Conservation (phyloP, 1,140 invertebrate genomes). For the Temnothorax curvispinosus region DNA sequence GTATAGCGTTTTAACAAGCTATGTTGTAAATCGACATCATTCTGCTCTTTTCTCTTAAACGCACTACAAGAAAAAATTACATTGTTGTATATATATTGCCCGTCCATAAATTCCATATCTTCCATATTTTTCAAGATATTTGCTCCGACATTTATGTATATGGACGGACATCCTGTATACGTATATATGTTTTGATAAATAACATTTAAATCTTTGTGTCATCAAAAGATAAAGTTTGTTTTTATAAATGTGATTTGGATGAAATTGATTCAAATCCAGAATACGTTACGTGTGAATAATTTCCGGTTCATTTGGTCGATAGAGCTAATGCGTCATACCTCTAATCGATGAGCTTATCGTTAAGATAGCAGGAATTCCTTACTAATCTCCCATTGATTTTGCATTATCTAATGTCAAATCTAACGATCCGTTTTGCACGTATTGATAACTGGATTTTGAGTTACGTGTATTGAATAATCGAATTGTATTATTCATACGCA, state of each 20-base stretch:
- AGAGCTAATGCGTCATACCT: background rate
- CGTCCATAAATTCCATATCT: background rate
- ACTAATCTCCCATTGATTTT: background rate
- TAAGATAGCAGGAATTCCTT: constrained; percentile 8
- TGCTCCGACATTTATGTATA: too few relatives aligned
- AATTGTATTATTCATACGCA: background rate
- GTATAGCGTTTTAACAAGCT: background rate
- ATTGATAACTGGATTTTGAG: background rate
- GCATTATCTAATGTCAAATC: background rate
- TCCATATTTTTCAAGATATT: too few relatives aligned
- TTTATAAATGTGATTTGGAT: background rate
- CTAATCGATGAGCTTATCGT: background rate
- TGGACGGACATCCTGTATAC: background rate
- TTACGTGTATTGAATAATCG: background rate
- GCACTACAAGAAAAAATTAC: background rate
- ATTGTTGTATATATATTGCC: background rate
- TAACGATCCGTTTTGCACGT: background rate
- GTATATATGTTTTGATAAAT: background rate
- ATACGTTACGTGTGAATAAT: background rate
- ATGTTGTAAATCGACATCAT: background rate
- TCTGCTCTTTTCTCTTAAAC: background rate
- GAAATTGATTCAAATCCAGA: background rate
- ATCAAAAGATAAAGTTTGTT: background rate
- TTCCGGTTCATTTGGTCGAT: background rate
- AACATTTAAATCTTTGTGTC: background rate